Evolutionary conservation across 2,113 vertebrate genomes (phyloP).

Genomic region (Phylloscopus trochilus): DNA sequence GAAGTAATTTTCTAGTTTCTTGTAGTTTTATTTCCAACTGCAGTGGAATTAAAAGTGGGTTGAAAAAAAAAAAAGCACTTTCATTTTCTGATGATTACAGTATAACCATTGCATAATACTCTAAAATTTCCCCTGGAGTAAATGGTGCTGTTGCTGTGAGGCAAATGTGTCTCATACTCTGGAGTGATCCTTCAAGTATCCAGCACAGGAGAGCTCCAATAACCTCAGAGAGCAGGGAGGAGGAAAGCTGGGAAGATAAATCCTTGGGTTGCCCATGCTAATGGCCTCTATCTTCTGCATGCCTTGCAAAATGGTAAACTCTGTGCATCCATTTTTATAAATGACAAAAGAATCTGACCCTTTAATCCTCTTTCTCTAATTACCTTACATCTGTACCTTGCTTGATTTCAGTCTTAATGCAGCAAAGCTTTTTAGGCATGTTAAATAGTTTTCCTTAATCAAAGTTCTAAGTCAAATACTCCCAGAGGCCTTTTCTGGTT

Average conservation of each 20-base stretch:
- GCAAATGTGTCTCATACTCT: not conserved
- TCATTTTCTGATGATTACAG: not conserved
- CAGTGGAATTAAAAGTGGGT: not conserved
- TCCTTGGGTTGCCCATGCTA: not conserved
- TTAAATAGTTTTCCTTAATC: not conserved
- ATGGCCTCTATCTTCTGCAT: not conserved
- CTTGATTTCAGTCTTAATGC: not conserved
- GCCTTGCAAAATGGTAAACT: not conserved
- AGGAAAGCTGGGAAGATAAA: not conserved
- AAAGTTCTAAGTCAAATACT: not conserved
- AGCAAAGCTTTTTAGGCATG: not conserved
- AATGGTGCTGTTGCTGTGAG: not conserved
- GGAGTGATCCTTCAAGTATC: not conserved
- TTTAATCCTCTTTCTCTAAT: constrained; percentile 1
- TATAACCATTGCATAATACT: not conserved
- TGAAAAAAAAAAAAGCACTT: not conserved
- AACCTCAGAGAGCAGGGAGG: not conserved
- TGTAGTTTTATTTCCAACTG: not conserved
- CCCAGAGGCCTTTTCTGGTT: not conserved
- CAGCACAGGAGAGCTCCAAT: fast-evolving
- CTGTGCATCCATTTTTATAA: not conserved
- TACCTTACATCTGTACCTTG: not conserved
- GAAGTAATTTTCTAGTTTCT: not conserved
- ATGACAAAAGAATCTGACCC: not conserved
- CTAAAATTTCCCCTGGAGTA: not conserved